Evolutionary conservation across 2,797 vertebrate species (phyloP), one percentile per base, ranked within the genome.

Genomic region (Gobionotothen gibberifrons): DNA sequence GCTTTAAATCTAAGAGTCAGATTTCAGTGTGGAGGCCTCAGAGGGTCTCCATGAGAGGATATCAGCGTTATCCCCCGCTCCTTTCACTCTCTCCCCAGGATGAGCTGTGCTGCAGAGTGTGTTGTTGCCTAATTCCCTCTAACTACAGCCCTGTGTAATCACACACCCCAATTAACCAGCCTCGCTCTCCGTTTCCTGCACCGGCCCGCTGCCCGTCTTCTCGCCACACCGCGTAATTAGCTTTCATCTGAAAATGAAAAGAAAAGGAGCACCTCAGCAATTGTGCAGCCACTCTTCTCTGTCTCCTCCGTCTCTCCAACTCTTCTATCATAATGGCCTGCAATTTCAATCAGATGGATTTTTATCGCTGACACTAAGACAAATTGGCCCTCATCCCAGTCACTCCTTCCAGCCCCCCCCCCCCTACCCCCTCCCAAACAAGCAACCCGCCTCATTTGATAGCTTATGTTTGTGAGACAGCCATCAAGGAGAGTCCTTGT

Each of bases 101-200:
- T 96, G 96, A 96, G 96, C 96, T 93, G 94, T 95, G 94, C 96
- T 95, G 96, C 95, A 94, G 94, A 96, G 96, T 96, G 96, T 96
- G 96, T 96, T 98, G 96, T 96, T 97, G 96, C 95, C 96, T 97
- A 97, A 98, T 97, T 97, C 96, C 94, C 94, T 94, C 95, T 96
- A 97, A 97, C 96, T 96, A 96, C 96, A 97, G 96, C 96, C 96
- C 96, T 96, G 96, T 96, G 97, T 98, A 99, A 99, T 99, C 98
- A 98, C 96, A 97, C 93, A 97, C 96, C 96, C 97, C 97, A 99
- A 98, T 99, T 98, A 99, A 96, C 95, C 93, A 90, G 94, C 96
- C 93, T 95, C 95, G 96, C 95, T 96, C 95, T 90, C 90, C 91
- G 93, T 95, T 96, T 96, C 96, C 96, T 95, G 95, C 96, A 88